Evolutionary conservation across 2,888 invertebrate species (phyloP).

Genomic region (Aphodius sticticus): DNA sequence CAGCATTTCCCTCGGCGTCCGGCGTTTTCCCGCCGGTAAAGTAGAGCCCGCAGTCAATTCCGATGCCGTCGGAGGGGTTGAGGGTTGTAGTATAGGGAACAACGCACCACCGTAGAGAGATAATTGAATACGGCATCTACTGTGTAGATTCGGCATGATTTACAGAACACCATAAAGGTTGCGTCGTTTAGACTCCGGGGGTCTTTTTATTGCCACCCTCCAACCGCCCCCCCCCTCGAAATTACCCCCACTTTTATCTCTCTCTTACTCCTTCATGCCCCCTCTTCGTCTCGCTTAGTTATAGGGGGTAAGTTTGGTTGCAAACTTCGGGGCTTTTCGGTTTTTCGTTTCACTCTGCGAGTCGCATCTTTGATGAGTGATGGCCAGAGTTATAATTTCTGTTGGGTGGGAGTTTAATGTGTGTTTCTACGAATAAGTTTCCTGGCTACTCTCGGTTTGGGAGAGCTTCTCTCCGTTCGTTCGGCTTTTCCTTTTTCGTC

Average conservation of each 20-base stretch:
- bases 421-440: conserved; percentile 48
- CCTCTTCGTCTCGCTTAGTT: conserved; percentile 9
- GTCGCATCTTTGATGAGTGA: conserved; percentile 33
- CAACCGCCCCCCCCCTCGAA: conserved; percentile 45
- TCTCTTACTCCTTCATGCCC: conserved; percentile 35
- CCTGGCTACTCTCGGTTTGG: conserved; percentile 28
- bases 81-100: conserved; percentile 14
- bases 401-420: conserved; percentile 47
- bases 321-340: conserved; percentile 8
- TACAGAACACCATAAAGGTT: conserved; percentile 47
- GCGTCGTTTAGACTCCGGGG: conserved; percentile 44
- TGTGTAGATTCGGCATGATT: conserved; percentile 46
- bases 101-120: conserved; percentile 31
- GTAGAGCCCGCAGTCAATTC: conserved; percentile 5
- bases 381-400: conserved; percentile 46
- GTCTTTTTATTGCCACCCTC: conserved; percentile 48
- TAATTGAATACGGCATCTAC: conserved; percentile 44
- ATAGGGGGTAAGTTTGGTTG: neutral
- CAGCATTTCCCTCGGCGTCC: neutral
- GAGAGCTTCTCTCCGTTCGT: neutral
- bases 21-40: conserved; percentile 12
- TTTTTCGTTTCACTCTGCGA: conserved; percentile 17
- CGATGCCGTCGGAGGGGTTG: neutral
- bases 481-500: conserved; percentile 40
- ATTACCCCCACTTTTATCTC: conserved; percentile 51